Evolutionary conservation across 1,140 invertebrate species (phyloP).

Genomic region (Dysdera silvatica): DNA sequence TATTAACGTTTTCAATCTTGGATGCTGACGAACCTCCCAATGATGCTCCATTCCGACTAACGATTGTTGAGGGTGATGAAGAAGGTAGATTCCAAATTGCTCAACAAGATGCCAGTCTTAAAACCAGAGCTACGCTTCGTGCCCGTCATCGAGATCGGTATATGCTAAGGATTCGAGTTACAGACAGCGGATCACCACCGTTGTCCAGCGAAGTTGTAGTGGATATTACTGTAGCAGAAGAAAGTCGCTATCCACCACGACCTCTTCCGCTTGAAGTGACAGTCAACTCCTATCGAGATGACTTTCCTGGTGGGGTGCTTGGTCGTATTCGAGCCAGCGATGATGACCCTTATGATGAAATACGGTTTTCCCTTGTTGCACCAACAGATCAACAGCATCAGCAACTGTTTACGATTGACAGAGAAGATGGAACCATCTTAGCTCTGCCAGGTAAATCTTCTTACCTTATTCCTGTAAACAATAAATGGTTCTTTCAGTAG

Average conservation of each 20-base stretch:
- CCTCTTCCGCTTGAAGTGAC: constrained; percentile 76
- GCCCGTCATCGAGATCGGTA: constrained; percentile 75
- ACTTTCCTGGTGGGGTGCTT: constrained; percentile 81
- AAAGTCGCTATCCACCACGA: constrained; percentile 85
- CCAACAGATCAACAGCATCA: too few relatives aligned
- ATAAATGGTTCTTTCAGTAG: too few relatives aligned
- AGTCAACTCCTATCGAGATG: constrained; percentile 73
- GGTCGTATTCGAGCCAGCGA: constrained; percentile 81
- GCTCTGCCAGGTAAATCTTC: constrained; percentile 70
- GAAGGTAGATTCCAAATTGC: constrained; percentile 71
- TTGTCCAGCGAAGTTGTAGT: constrained; percentile 81
- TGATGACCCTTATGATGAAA: constrained; percentile 81
- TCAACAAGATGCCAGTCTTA: constrained; percentile 66
- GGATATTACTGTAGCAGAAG: constrained; percentile 75
- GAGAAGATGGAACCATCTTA: constrained; percentile 66
- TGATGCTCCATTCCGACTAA: constrained; percentile 80
- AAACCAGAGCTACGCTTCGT: constrained; percentile 78
- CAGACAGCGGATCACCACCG: constrained; percentile 86
- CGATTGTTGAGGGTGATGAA: constrained; percentile 74
- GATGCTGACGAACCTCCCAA: constrained; percentile 85
- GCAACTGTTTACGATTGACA: constrained; percentile 70
- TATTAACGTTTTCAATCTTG: constrained; percentile 71
- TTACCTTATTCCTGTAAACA: too few relatives aligned
- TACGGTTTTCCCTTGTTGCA: constrained; percentile 60
- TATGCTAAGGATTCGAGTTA: constrained; percentile 74